Evolutionary conservation across 2,888 invertebrate species (phyloP), one percentile per base, ranked within the genome.

Genomic region (Calliscelio sp.): DNA sequence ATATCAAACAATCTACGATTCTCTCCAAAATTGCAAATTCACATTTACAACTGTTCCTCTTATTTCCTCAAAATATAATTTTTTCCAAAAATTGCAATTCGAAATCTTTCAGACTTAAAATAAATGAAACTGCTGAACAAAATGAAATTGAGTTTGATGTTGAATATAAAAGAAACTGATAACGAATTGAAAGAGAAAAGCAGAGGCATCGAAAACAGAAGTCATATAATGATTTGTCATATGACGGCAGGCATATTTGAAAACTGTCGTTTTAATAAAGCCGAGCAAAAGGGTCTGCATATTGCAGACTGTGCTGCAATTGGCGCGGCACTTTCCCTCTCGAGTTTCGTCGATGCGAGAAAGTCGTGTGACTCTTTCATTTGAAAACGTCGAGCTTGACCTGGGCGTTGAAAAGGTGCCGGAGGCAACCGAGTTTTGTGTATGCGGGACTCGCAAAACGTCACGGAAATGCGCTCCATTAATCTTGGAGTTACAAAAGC

Each of bases 381-480:
- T 70, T 79, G 70, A 71, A 80, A 84, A 80, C 35, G 79, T 84
- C 79, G 79, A 68, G 84, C 71, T 75, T 75, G 84, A 80, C 74
- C 84, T 32, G 74, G 59, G 63, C 68, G 79, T 79, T 55, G 74
- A 79, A 79, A 78, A 57, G 74, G 70, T 65, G 81, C 81, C 81
- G 65, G 49, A 49, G 81, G 81, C 81, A 38, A 35, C 63, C 46
- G 49, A 68, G 68, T 61, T 68, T 63, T 74, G 63, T 68, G 32
- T 74, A 74, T 22, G 61, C 61, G 65, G 49, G 59, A 51, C 70
- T 71, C 25, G 71, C 77, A 59, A 75, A 82, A 82, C 75, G 65
- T 82, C 71, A 77, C 77, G 71, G 71, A 81, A 81, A 81, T 51
- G 70, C 51, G 77, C 65, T 53, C 75, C 70, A 81, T 81, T 81